A percentile compares a stretch with the other conserved stretches of the same genome.
phyloP scores from a whole-genome alignment of 2,797 vertebrate species.

The Sebastes trivittatus region DNA sequence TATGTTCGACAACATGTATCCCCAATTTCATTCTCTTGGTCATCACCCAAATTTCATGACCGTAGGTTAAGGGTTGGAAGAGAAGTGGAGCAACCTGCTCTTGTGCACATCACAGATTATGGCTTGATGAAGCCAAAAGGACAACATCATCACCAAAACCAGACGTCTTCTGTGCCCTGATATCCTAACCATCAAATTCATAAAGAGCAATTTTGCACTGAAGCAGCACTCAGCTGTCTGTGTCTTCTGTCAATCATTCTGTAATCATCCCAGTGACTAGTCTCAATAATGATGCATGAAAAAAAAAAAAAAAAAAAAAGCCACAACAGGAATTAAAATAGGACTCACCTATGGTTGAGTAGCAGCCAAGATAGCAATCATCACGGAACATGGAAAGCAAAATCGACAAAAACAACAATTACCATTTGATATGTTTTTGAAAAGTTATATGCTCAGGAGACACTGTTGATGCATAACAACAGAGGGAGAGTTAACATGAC shows the following conservation, averaged over 20 bases:
- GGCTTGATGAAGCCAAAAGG: not conserved
- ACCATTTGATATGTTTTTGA: constrained; percentile 11
- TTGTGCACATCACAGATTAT: not conserved
- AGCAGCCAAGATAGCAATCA: constrained; percentile 16
- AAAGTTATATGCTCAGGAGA: not conserved
- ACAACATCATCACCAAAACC: not conserved
- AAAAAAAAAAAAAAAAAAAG: not conserved
- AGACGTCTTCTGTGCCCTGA: not conserved
- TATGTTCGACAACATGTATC: not conserved
- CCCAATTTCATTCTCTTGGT: not conserved
- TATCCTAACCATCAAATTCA: not conserved
- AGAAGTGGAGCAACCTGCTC: not conserved
- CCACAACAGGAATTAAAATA: constrained; percentile 15
- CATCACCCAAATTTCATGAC: not conserved
- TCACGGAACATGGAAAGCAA: constrained; percentile 64
- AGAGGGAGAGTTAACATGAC: constrained; percentile 12
- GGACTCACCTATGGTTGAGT: constrained; percentile 74
- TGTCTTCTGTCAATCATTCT: not conserved
- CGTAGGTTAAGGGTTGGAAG: not conserved
- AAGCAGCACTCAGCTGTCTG: not conserved
- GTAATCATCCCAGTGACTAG: not conserved
- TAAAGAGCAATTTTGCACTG: not conserved
- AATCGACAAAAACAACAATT: constrained; percentile 41
- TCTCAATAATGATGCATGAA: not conserved
- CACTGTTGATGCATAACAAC: constrained; percentile 5